Conservation (phyloP, 2,113 vertebrate genomes). For the Loxodonta africana region DNA sequence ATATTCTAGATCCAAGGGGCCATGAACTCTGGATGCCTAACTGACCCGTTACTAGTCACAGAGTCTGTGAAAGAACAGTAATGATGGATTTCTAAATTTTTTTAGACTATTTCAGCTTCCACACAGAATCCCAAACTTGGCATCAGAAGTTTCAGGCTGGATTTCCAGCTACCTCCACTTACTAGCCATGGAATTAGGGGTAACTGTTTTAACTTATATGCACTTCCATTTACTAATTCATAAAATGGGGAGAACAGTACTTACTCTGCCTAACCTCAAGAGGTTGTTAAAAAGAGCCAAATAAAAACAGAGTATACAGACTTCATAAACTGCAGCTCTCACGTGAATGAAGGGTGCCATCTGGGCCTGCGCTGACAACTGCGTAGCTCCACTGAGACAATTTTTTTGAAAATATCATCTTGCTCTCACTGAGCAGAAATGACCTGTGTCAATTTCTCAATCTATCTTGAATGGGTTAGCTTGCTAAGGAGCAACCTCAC, state of each 20-base stretch:
- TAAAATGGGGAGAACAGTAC: background rate
- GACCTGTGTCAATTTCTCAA: background rate
- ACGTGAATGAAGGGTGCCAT: background rate
- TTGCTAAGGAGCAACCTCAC: background rate
- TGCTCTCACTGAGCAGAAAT: background rate
- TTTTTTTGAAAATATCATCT: background rate
- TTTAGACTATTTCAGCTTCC: background rate
- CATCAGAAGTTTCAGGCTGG: background rate
- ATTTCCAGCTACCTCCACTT: background rate
- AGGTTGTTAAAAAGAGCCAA: background rate
- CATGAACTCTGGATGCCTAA: background rate
- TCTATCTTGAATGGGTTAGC: background rate
- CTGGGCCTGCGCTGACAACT: background rate
- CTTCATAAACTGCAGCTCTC: background rate
- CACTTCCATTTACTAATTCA: background rate
- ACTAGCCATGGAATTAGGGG: background rate
- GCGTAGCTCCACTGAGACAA: background rate
- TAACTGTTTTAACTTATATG: background rate
- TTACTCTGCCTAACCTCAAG: background rate
- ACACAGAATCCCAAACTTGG: background rate
- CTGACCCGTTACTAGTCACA: background rate
- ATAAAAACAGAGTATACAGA: background rate
- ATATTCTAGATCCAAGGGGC: background rate
- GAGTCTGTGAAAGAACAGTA: background rate
- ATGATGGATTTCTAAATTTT: background rate